Conservation (phyloP, 1,140 invertebrate species). For the Cecropterus lyciades region DNA sequence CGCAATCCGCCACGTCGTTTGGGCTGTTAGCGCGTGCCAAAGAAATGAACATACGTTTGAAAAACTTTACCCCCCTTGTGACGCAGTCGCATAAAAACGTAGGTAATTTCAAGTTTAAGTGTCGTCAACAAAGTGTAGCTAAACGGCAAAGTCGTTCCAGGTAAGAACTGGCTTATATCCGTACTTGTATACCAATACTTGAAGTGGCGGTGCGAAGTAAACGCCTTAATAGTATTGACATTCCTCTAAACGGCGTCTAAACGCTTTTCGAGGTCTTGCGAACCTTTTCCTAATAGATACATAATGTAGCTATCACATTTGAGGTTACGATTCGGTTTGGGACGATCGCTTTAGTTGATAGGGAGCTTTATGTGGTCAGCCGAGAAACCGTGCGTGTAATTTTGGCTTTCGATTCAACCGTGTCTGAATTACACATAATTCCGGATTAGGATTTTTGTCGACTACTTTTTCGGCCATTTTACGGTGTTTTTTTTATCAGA, state of each 20-base stretch:
- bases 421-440: too few relatives aligned
- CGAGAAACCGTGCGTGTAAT: background rate
- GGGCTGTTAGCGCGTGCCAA: too few relatives aligned
- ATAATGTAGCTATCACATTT: slow-evolving; percentile 34
- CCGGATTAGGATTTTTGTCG: too few relatives aligned
- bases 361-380: too few relatives aligned
- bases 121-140: background rate
- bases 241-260: slow-evolving; percentile 2
- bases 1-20: too few relatives aligned
- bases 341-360: background rate
- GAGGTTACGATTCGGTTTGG: slow-evolving; percentile 1
- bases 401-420: too few relatives aligned
- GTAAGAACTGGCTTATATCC: background rate
- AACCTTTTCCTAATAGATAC: slow-evolving; percentile 40
- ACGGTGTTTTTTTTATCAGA: too few relatives aligned
- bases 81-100: too few relatives aligned
- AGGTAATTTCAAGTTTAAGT: background rate
- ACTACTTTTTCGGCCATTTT: too few relatives aligned
- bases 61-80: too few relatives aligned
- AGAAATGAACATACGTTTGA: too few relatives aligned
- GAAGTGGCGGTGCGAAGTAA: background rate
- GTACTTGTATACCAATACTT: background rate
- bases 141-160: background rate
- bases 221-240: slow-evolving; percentile 5
- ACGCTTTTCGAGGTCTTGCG: slow-evolving; percentile 2